Percentiles rank a stretch among this genome's conserved stretches.
These are phyloP conservation scores for Dendrocopos noguchii DNA, from an alignment of 2,113 vertebrate species.

Conservation along the genomic window DNA sequence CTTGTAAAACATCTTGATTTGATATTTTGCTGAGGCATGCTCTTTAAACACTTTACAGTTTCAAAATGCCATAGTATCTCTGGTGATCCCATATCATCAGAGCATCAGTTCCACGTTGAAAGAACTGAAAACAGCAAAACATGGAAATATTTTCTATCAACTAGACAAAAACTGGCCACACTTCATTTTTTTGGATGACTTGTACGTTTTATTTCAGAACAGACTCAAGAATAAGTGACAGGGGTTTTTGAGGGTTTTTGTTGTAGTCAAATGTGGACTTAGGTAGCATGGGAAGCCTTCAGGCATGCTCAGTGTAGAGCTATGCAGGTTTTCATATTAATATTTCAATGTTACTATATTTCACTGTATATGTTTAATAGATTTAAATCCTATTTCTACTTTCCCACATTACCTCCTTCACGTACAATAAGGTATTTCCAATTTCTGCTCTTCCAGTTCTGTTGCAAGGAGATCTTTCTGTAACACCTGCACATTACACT, in stretches of 20 bases:
- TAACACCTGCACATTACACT: neutral
- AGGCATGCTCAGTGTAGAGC: neutral
- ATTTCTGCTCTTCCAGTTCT: neutral
- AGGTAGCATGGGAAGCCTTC: neutral
- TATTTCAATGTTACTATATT: neutral
- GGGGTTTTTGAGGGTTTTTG: neutral
- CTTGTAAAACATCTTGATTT: neutral
- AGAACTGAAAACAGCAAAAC: conserved; percentile 31
- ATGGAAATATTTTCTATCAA: conserved; percentile 39
- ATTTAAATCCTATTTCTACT: neutral
- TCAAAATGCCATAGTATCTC: neutral
- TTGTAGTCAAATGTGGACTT: neutral
- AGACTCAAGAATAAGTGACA: neutral
- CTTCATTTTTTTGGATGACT: conserved; percentile 2
- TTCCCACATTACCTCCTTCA: neutral
- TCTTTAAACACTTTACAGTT: neutral
- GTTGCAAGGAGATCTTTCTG: neutral
- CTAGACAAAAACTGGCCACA: neutral
- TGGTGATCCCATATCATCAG: neutral
- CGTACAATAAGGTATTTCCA: neutral
- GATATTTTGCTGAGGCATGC: neutral
- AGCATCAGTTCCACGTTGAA: conserved; percentile 3
- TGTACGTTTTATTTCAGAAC: neutral
- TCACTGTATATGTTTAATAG: neutral
- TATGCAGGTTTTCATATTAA: neutral